Evolutionary conservation across 2,888 invertebrate genomes (phyloP).

Genomic region (Limnephilus rhombicus): DNA sequence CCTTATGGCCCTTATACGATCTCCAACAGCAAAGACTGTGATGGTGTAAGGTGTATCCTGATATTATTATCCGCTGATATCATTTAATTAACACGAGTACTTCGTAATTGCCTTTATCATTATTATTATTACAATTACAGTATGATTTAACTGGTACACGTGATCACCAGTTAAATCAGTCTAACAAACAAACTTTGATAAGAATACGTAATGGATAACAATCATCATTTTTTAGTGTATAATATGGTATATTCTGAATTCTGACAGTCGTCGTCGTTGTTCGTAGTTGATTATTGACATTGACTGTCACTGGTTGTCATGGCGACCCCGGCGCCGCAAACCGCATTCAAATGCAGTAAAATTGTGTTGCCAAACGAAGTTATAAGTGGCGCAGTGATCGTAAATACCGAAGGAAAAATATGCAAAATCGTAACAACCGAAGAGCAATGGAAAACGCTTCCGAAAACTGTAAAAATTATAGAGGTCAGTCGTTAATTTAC

Average conservation of each 20-base stretch:
- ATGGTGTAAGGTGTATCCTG: too few species aligned
- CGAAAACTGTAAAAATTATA: constrained; percentile 75
- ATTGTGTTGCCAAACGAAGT: constrained; percentile 78
- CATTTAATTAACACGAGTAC: too few species aligned
- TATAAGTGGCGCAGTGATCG: constrained; percentile 79
- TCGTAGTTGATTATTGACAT: neutral
- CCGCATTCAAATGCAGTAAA: constrained; percentile 56
- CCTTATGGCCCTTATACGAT: too few species aligned
- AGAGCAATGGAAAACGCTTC: constrained; percentile 74
- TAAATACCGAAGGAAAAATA: constrained; percentile 79
- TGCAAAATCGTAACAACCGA: constrained; percentile 75
- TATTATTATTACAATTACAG: neutral
- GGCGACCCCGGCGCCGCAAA: constrained; percentile 6
- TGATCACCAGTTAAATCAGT: neutral
- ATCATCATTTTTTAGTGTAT: neutral
- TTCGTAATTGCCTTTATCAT: neutral
- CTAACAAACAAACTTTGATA: neutral
- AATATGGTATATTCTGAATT: neutral
- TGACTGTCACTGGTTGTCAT: constrained; percentile 9
- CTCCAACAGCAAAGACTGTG: too few species aligned
- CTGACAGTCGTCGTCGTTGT: neutral
- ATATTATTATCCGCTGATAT: too few species aligned
- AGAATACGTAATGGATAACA: neutral
- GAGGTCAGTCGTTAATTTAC: constrained; percentile 72
- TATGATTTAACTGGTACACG: neutral